Percentiles rank a stretch among this genome's conserved stretches.
Evolutionary conservation across 2,113 vertebrate species (phyloP).

Genomic region (Platichthys flesus): DNA sequence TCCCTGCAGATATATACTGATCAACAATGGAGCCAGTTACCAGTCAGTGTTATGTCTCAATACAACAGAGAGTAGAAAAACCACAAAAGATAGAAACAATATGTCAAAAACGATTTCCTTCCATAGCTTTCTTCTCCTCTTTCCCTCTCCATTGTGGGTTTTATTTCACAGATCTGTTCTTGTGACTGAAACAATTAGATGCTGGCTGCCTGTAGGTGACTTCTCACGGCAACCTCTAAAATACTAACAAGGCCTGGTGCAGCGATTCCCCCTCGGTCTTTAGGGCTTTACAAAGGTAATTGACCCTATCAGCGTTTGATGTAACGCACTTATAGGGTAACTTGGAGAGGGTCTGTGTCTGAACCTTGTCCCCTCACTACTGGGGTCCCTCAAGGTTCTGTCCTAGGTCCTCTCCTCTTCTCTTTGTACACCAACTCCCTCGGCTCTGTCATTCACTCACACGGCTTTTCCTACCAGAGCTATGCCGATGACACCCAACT

Average conservation of each 20-base stretch:
- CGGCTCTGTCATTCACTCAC: too few relatives aligned
- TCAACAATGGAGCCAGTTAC: background rate
- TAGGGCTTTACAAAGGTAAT: conserved; percentile 51
- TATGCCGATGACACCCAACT: too few relatives aligned
- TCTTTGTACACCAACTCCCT: too few relatives aligned
- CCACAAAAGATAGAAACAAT: background rate
- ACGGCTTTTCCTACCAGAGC: too few relatives aligned
- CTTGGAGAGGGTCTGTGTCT: too few relatives aligned
- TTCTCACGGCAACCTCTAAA: conserved; percentile 12
- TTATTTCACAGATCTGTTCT: background rate
- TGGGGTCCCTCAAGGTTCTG: too few relatives aligned
- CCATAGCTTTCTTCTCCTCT: background rate
- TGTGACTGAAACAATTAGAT: conserved; percentile 1
- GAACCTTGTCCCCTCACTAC: too few relatives aligned
- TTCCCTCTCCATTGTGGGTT: background rate
- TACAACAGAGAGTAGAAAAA: too few relatives aligned
- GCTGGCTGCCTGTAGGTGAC: background rate
- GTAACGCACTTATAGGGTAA: too few relatives aligned
- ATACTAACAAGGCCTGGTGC: background rate
- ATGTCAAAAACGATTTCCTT: background rate
- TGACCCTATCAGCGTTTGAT: conserved; percentile 59
- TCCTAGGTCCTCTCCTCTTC: too few relatives aligned
- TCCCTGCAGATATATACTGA: conserved; percentile 5
- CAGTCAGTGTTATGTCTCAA: background rate
- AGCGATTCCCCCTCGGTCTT: conserved; percentile 14